A percentile compares a stretch with the other conserved stretches of the same genome.
These are phyloP conservation scores for Seriola rivoliana DNA, from an alignment of 2,113 vertebrate genomes.

Conservation along the genomic window DNA sequence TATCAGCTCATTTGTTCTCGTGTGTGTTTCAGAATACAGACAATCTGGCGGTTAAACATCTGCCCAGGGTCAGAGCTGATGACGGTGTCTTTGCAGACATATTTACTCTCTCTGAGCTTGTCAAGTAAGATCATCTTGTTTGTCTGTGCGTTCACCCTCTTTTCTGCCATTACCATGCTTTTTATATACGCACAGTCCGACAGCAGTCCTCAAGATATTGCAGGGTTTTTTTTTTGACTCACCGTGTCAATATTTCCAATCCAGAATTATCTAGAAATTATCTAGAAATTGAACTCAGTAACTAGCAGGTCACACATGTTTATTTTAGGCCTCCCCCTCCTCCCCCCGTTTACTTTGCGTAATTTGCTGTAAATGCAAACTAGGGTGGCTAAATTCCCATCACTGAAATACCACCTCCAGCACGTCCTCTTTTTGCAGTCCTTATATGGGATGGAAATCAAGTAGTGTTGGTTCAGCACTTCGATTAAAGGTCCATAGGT, in stretches of 20 bases:
- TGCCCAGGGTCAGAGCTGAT: constrained; percentile 23
- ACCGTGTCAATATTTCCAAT: background rate
- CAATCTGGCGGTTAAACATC: constrained; percentile 72
- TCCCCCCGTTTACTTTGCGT: background rate
- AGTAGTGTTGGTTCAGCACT: too few relatives aligned
- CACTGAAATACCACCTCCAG: too few relatives aligned
- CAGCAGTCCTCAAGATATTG: too few relatives aligned
- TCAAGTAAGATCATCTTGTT: constrained; percentile 70
- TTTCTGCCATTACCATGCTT: background rate
- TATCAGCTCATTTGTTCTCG: background rate
- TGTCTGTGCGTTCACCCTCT: too few relatives aligned
- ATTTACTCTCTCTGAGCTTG: constrained; percentile 71
- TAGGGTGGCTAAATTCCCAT: too few relatives aligned
- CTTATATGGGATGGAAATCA: too few relatives aligned
- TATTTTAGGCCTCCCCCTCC: background rate
- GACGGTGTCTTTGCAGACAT: constrained; percentile 60
- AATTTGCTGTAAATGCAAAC: too few relatives aligned
- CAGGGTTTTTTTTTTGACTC: background rate
- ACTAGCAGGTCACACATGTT: background rate
- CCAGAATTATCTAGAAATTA: background rate
- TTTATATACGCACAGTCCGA: background rate
- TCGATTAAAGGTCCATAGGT: too few relatives aligned
- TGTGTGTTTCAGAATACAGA: constrained; percentile 77
- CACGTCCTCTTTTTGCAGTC: too few relatives aligned
- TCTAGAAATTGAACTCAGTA: background rate